Base-by-base conservation (phyloP, 2,888 invertebrate genomes). In the Zaprionus obscuricornis region DNA sequence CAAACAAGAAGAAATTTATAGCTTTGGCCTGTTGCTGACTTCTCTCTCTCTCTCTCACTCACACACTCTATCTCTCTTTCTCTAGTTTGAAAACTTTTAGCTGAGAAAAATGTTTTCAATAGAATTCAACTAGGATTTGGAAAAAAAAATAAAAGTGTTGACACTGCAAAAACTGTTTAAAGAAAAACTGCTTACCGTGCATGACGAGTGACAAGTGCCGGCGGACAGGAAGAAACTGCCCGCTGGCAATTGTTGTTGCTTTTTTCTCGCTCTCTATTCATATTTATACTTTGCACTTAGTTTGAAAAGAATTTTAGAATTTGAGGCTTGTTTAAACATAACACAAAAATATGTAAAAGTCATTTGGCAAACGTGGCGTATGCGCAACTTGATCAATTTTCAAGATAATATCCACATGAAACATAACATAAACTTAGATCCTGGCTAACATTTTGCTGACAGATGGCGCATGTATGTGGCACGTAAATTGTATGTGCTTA, bases 141-240 rank as follows among this genome's bases (percentile, higher is more conserved):
- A n/a, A n/a, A n/a, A n/a, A n/a, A n/a, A n/a, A n/a, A n/a, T n/a
- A 51, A 52, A 72, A 63, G 49, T 69, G 71, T 69, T 60, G 66
- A 57, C 62, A 31, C 54, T 57, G 72, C 72, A 27, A 20, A 43
- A 51, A 42, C 8, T 20, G 31, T 27, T 2, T 4, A 8, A 10
- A 10, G 4, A 11, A 24, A 51, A 71, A 60, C 45, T 57, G 68
- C 68, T 66, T 71, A 54, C 47, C 43, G 37, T 51, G 67, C 68
- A 64, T 55, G 72, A 55, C 52, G 27, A n/a, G n/a, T n/a, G n/a
- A 10, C 10, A 47, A 40, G 13, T 24, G 33, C 11, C 13, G 33
- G 27, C 16, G 31, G 5, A 34, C 46, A 34, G 18, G 24, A 24
- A 27, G 27, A 36, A 55, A 16, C 6, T 18, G 42, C 34, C 33